Base-by-base conservation (phyloP, 2,888 invertebrate species). In the Cantharis flavilabris region DNA sequence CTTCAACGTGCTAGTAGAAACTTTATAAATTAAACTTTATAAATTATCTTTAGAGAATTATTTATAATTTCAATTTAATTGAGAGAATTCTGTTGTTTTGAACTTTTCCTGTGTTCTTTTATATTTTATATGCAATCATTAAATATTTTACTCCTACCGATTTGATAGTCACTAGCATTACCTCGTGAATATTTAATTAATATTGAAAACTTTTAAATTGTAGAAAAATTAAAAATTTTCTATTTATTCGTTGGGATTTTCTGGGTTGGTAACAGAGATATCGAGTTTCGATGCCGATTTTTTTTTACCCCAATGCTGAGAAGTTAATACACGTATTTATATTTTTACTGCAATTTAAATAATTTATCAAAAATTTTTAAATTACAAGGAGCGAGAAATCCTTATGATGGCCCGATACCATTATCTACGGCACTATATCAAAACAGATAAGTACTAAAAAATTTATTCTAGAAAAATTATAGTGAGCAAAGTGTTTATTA, bases 11-110 rank as follows among this genome's bases (percentile, higher is more conserved):
- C 49, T 49, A 83, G 78, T 82, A 81, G 81, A 79, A 84, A 84
- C 82, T 84, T 84, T 84, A 83, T 83, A 83, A 83, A 83, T 83
- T 81, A 79, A 84, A 84, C 82, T 84, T 84, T 84, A 83, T 84
- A 83, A 83, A 83, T 83, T 81, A 83, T 82, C 80, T 82, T 81
- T 79, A 74, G 75, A 77, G 81, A 85, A 84, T 85, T 84, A 85
- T 85, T 85, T 83, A 85, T 83, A 77, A 73, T 70, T 71, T 71
- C 76, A 69, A 76, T 76, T 78, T 79, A 79, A 79, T 79, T 79
- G 76, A 71, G 73, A 69, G 70, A 76, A 79, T 79, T 71, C 65
- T 33, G 73, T 76, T 79, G 72, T 76, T 73, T 75, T 73, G 69
- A 26, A 49, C 72, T 76, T 78, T 76, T 75, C 49, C 69, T 64